A percentile compares a stretch with the other conserved stretches of the same genome.
Evolutionary conservation across 1,140 invertebrate species (phyloP).

Genomic region (Archegozetes longisetosus): DNA sequence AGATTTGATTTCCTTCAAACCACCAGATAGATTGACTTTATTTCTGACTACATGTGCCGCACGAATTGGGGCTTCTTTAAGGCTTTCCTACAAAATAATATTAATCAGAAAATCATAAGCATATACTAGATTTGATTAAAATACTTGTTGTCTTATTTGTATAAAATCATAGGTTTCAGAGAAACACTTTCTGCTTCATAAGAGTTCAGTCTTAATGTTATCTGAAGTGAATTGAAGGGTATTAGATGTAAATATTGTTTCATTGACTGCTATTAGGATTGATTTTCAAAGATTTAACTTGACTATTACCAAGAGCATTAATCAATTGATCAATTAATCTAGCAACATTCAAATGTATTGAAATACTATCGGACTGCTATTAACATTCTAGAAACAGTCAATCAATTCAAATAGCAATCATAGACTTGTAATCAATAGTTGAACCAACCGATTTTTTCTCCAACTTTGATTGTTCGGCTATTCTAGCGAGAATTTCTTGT

Average conservation of each 20-base stretch:
- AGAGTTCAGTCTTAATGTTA: too few species aligned
- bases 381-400: neutral
- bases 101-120: neutral
- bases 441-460: slow-evolving; percentile 79
- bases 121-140: neutral
- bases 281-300: too few species aligned
- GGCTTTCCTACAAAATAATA: too few species aligned
- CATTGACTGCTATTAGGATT: too few species aligned
- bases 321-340: too few species aligned
- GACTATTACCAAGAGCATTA: too few species aligned
- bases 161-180: neutral
- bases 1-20: neutral
- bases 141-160: neutral
- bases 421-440: neutral
- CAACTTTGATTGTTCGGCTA: slow-evolving; percentile 94
- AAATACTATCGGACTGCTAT: too few species aligned
- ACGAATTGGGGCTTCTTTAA: neutral
- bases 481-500: slow-evolving; percentile 87
- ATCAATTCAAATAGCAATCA: neutral
- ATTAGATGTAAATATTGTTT: too few species aligned
- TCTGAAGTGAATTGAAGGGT: too few species aligned
- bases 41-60: neutral
- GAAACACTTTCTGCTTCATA: neutral
- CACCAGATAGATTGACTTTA: neutral
- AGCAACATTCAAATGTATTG: too few species aligned